Base-by-base conservation (phyloP, 2,888 invertebrate genomes). In the Noctua comes region DNA sequence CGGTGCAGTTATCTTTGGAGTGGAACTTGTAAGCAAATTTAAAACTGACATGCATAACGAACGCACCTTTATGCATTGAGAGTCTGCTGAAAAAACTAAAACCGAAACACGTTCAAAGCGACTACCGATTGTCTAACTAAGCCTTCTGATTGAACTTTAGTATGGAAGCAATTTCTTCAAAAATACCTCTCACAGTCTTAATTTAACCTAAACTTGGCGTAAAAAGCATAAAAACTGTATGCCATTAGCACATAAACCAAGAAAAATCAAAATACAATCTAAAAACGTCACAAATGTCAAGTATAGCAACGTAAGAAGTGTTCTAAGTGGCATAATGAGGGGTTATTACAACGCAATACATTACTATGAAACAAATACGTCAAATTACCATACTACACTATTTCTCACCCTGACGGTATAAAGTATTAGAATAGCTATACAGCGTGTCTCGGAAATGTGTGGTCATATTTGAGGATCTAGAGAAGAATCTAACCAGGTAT, bases 321-420 rank as follows among this genome's bases (percentile, higher is more conserved):
- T 46, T 57, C 13, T 31, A 31, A 68, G 46, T 68, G 76, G 27
- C 4, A 46, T 64, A 69, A 64, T 68, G 13, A 40, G n/a, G 7
- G 16, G 46, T 57, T 57, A 76, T 57, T 73, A 80, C 27, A 40
- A 40, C 11, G 21, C 54, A 73, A 40, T 65, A 80, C 46, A 64
- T 64, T 46, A 80, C 54, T 46, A 46, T 48, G 62, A 76, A 40
- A 54, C 6, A 73, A 80, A 46, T 48, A 51, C 64, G 27, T 57
- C 40, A 76, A 73, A 40, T n/a, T n/a, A 70, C 27, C 36, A 36
- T 31, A 71, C 27, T 31, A 36, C 31, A 72, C 24, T 21, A 40
- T n/a, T 73, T 46, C 36, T 70, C 21, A 21, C 16, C 10, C 46
- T 54, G 3, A 27, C 36, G 24, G 4, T 10, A 57, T 43, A 10